Evolutionary conservation across 1,140 invertebrate species (phyloP), one percentile per base, ranked within the genome.

Genomic region (Pogonus chalceus): DNA sequence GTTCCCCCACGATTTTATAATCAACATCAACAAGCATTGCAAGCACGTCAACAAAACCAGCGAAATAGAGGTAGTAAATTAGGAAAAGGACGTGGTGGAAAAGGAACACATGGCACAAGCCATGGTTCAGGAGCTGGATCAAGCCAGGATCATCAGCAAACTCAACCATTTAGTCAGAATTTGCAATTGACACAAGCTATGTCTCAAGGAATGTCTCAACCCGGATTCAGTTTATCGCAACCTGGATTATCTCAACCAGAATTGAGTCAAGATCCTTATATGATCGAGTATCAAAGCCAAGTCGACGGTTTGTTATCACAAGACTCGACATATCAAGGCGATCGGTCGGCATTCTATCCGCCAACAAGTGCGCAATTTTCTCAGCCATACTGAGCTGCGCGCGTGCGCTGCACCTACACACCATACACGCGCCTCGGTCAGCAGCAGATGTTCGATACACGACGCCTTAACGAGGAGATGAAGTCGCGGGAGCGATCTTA

Each of bases 221-320:
- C 79, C 1, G 79, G 79, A 0, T 80, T 81, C 55, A 80, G 78
- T 61, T 65, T 81, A 0, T 81, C 79, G 0, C 80, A 82, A 54
- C 76, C 78, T 0, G 83, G 83, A 14, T 65, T 86, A n/a, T 85
- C 82, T 20, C 88, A 90, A 66, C 82, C 85, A 0, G 88, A 90
- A 65, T 73, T 90, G 23, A 89, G 86, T 43, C 88, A 95, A 76
- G 92, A 96, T 71, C 89, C 85, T 22, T 87, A 87, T 62, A 79
- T 87, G 55, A 87, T 88, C 57, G 91, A 94, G 58, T 90, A 92
- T 69, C 90, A 92, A 62, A 95, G 91, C 23, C 92, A 96, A 71
- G 90, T 92, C 76, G 93, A 96, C 66, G 91, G 90, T 39, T 78
- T 97, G 55, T 74, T 97, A 58, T 96, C 92, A 2, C 92, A 97